A percentile compares a stretch with the other conserved stretches of the same genome.
Conservation (phyloP, 2,888 invertebrate genomes). For the Cryptophagus acutangulus region DNA sequence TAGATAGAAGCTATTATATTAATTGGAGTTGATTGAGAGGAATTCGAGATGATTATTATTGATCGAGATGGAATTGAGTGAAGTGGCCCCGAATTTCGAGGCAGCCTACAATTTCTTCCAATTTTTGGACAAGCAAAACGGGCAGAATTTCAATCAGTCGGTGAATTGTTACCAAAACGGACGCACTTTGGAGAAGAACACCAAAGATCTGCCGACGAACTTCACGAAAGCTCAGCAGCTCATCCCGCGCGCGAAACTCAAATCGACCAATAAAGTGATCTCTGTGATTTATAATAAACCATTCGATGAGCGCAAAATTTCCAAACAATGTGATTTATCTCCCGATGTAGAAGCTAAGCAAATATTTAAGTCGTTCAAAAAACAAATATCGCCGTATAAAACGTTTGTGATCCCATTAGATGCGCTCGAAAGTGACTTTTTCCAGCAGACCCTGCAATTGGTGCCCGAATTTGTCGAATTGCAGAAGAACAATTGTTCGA, state of each 20-base stretch:
- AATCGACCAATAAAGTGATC: too few species aligned
- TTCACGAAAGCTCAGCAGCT: neutral
- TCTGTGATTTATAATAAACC: constrained; percentile 9
- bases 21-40: too few species aligned
- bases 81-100: too few species aligned
- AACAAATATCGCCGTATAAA: constrained; percentile 30
- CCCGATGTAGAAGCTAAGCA: constrained; percentile 31
- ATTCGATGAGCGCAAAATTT: constrained; percentile 3
- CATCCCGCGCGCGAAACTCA: constrained; percentile 9
- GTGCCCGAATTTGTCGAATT: constrained; percentile 18
- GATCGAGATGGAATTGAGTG: too few species aligned
- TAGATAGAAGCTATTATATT: too few species aligned
- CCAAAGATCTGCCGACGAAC: neutral
- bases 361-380: constrained; percentile 29
- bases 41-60: too few species aligned
- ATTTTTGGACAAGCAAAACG: constrained; percentile 10
- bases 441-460: constrained; percentile 24
- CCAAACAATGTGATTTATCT: too few species aligned
- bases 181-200: neutral
- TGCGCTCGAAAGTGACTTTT: constrained; percentile 30
- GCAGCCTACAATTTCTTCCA: constrained; percentile 19
- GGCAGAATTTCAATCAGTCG: neutral
- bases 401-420: constrained; percentile 28
- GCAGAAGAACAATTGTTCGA: too few species aligned
- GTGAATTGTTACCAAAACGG: neutral